phyloP scores from a whole-genome alignment of 2,797 vertebrate species.

The Poeciliopsis gracilis region DNA sequence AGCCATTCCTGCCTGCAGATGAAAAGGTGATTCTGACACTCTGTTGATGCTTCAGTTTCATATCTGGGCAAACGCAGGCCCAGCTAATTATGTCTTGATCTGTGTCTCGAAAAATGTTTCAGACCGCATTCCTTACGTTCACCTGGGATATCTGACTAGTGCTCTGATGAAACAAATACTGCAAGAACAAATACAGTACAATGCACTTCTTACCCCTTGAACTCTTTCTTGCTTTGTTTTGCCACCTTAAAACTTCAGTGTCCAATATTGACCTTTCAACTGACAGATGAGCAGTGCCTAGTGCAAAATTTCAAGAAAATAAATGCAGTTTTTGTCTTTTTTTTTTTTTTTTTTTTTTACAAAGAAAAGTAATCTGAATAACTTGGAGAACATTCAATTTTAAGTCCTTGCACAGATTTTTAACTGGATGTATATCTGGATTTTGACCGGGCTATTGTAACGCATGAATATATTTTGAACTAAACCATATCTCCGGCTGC shows the following conservation, averaged over 20 bases:
- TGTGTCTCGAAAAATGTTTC: constrained; percentile 20
- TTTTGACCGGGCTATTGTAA: neutral
- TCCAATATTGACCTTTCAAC: neutral
- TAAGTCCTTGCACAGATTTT: neutral
- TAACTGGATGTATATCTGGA: neutral
- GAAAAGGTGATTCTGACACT: constrained; percentile 64
- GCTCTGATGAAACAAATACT: neutral
- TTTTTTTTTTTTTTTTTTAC: neutral
- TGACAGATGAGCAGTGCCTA: neutral
- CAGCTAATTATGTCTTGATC: constrained; percentile 41
- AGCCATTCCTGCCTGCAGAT: constrained; percentile 60
- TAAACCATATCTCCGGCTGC: neutral
- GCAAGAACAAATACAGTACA: neutral
- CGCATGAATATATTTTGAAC: neutral
- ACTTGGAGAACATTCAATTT: neutral
- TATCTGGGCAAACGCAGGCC: constrained; percentile 47
- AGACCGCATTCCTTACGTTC: constrained; percentile 4
- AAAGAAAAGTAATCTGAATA: neutral
- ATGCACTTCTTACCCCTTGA: neutral
- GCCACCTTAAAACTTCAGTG: neutral
- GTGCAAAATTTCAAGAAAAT: neutral
- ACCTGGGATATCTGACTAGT: neutral
- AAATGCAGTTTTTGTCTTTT: neutral
- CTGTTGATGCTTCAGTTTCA: constrained; percentile 58
- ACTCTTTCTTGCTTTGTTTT: neutral